A percentile compares a stretch with the other conserved stretches of the same genome.
phyloP scores from a whole-genome alignment of 2,888 invertebrate species.

The Zele albiditarsus region DNA sequence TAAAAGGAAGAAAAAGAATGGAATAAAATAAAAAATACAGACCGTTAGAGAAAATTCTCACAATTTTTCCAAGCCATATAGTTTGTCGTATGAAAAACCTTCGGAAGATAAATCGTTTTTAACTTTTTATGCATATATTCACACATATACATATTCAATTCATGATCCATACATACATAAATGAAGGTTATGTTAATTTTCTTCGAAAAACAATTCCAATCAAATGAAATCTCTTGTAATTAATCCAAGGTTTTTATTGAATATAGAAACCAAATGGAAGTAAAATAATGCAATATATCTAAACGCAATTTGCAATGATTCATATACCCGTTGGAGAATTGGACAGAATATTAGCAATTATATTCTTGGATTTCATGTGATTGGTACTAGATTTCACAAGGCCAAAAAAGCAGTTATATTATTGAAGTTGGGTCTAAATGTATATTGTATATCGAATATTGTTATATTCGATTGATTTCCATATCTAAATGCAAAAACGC shows the following conservation, averaged over 20 bases:
- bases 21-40: not conserved
- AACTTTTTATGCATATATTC: not conserved
- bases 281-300: too few relatives aligned
- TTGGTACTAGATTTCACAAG: too few relatives aligned
- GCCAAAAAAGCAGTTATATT: not conserved
- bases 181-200: not conserved
- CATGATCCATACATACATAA: not conserved
- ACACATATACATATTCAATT: not conserved
- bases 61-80: conserved; percentile 5
- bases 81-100: not conserved
- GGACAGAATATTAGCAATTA: too few relatives aligned
- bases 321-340: too few relatives aligned
- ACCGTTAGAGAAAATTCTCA: not conserved
- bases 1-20: not conserved
- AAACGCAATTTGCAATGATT: too few relatives aligned
- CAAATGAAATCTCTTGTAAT: not conserved
- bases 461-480: not conserved
- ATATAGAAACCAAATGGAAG: too few relatives aligned
- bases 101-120: not conserved
- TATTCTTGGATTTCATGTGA: too few relatives aligned
- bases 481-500: not conserved
- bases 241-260: too few relatives aligned
- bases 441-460: not conserved
- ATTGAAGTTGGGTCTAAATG: not conserved
- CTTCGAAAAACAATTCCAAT: not conserved